Evolutionary conservation across 2,797 vertebrate species (phyloP).

Genomic region (Tarsius wallacei): DNA sequence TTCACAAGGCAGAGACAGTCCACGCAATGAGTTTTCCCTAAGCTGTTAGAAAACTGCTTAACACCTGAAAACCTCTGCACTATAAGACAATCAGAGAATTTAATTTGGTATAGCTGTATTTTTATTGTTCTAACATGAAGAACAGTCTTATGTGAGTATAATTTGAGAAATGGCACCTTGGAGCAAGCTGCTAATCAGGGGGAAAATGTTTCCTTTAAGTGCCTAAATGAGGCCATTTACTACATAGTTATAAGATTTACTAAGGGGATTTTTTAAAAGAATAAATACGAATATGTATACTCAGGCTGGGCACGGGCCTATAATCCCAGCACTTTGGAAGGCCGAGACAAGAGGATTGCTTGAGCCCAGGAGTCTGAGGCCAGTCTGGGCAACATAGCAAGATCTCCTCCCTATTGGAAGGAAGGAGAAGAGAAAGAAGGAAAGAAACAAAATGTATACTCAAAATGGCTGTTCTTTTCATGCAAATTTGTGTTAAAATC

Average conservation of each 20-base stretch:
- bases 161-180: constrained; percentile 21
- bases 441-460: too few species aligned
- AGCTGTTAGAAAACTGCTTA: neutral
- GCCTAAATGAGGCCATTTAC: neutral
- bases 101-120: neutral
- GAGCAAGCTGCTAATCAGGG: neutral
- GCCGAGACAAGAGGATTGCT: too few species aligned
- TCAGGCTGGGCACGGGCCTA: too few species aligned
- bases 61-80: constrained; percentile 16
- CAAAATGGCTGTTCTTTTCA: neutral
- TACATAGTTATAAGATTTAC: neutral
- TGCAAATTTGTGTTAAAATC: constrained; percentile 44
- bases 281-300: neutral
- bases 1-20: neutral
- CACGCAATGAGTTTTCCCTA: neutral
- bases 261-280: neutral
- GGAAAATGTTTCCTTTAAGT: neutral
- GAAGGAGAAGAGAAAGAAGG: too few species aligned
- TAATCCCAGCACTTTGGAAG: too few species aligned
- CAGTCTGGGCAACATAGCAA: too few species aligned
- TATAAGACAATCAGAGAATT: neutral
- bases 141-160: neutral
- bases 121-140: constrained; percentile 27
- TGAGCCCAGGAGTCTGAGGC: too few species aligned
- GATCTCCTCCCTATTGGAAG: fast-evolving